Conservation (phyloP, 2,888 invertebrate genomes). For the Caenorhabditis sinica region DNA sequence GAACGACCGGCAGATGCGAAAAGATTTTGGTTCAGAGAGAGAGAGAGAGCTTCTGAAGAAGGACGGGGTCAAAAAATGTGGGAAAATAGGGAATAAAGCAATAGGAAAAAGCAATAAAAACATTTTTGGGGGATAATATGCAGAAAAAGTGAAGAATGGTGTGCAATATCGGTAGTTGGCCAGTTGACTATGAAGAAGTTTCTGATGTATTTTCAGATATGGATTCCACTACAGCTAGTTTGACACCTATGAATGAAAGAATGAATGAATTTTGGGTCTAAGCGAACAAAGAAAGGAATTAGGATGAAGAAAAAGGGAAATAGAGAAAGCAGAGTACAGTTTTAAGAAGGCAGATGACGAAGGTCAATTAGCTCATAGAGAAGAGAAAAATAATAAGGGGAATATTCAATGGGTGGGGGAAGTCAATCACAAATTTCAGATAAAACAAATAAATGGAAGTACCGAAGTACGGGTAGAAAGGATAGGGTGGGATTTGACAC, state of each 20-base stretch:
- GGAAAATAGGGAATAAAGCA: conserved; percentile 35
- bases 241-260: conserved; percentile 50
- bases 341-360: conserved; percentile 15
- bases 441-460: conserved; percentile 47
- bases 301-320: conserved; percentile 7
- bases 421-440: conserved; percentile 57
- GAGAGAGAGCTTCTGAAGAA: conserved; percentile 33
- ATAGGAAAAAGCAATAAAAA: conserved; percentile 42
- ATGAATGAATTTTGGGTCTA: conserved; percentile 20
- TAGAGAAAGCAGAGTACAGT: conserved; percentile 39
- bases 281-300: conserved; percentile 46
- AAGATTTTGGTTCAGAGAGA: conserved; percentile 40
- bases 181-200: conserved; percentile 33
- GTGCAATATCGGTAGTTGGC: conserved; percentile 50
- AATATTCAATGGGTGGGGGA: conserved; percentile 3
- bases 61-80: conserved; percentile 30
- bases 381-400: not conserved
- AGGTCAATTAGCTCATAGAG: conserved; percentile 51
- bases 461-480: conserved; percentile 33
- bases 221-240: conserved; percentile 49
- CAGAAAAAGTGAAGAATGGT: conserved; percentile 56
- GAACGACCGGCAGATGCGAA: conserved; percentile 59
- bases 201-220: conserved; percentile 44
- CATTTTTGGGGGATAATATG: conserved; percentile 24
- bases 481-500: conserved; percentile 20